Base-by-base conservation (phyloP, 1,140 invertebrate species). In the Popillia japonica region DNA sequence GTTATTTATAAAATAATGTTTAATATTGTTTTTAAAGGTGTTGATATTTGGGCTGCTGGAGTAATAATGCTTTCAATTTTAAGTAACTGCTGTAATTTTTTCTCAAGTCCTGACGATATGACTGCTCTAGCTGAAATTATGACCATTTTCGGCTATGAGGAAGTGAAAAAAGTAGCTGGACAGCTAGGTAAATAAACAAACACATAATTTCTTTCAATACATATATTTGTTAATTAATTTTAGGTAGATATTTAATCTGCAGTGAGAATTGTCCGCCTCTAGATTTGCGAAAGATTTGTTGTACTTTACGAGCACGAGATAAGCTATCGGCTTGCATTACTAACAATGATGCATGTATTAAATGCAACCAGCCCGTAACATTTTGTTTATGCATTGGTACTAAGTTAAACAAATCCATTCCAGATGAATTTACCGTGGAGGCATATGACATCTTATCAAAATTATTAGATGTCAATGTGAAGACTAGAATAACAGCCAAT, bases 11-110 rank as follows among this genome's bases (percentile, higher is more conserved):
- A n/a, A n/a, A n/a, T 78, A 34, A 68, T 41, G 9, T 77, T 76
- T 80, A 68, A 34, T 34, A 34, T 34, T 68, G 9, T 14, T 78
- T 75, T 81, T 42, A 88, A 34, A 90, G 94, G 94, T 80, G 93
- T 98, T 79, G 96, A 98, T 88, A 90, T 96, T 76, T 98, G 96
- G 96, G 94, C 96, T 42, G 91, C 92, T 55, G 96, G 96, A 44
- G 93, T 97, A 4, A 96, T 97, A 78, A 91, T 97, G 82, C 86
- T 96, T 2, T 94, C 92, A 74, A 91, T 96, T 78, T 87, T 97
- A 7, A 94, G 92, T 82, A 91, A 92, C 17, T 91, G 94, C 2
- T 95, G 95, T 88, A 94, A 94, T 40, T 95, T 97, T 85, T 96
- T 97, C 84, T 91, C 92, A 78, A 93, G 94, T 7, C 90, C 92